Evolutionary conservation across 2,888 invertebrate species (phyloP), one percentile per base, ranked within the genome.

Genomic region (Odontocerum albicorne): DNA sequence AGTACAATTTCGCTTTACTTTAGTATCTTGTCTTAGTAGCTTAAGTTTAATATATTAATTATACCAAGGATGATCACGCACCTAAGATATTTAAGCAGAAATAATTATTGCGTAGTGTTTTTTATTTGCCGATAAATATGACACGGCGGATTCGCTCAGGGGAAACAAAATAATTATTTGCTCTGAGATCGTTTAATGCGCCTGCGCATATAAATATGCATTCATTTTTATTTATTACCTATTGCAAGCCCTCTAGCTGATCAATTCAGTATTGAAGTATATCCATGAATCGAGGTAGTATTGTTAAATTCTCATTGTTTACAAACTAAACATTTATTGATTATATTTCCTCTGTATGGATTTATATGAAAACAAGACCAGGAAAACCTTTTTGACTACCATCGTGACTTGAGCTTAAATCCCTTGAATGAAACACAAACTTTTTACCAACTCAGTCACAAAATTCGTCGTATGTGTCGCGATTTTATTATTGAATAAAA

Each of bases 71-170:
- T 59, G 59, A 59, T 59, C 55, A 49, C 55, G 55, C 55, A 49
- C 47, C 39, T 43, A 16, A 59, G 59, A 59, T 59, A 59, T 59
- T 59, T 55, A 51, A 59, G 43, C 20, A 27, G 58, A 59, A 55
- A 55, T 55, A 59, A 59, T 59, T 54, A 58, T 50, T 42, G 16
- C 43, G 31, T 58, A 54, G 54, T 53, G n/a, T 53, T 47, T 49
- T 53, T 40, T 49, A 36, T 20, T 32, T 46, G 20, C 49, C 35
- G 59, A 53, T 56, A 52, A 55, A 56, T 52, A 56, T 44, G 59
- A 56, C 55, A 36, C 43, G 44, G 53, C 36, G 44, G 35, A 36
- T 49, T 57, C 21, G 53, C 57, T 50, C 40, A 32, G 39, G 57
- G 57, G 50, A 31, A 20, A 20, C 17, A 13, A 20, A 17, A 20